Evolutionary conservation across 2,113 vertebrate genomes (phyloP), one percentile per base, ranked within the genome.

Genomic region (Prunella fulvescens): DNA sequence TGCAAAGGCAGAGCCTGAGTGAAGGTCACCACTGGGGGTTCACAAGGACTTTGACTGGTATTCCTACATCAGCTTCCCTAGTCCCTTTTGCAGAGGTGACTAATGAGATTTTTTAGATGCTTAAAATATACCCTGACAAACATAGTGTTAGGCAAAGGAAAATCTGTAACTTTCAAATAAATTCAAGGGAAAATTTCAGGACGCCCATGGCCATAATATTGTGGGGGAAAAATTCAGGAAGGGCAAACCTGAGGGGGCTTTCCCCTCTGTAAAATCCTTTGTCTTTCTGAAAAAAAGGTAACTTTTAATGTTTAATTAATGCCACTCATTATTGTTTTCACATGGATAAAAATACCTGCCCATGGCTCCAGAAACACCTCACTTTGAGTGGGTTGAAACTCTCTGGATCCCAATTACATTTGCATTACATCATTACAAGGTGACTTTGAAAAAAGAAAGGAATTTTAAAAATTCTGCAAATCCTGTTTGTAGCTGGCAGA

Each of bases 171-270:
- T 58, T 86, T 61, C 44, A 58, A 33, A 29, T 28, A 12, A 73
- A 66, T 51, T 84, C 40, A 60, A 73, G n/a, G 16, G 50, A 37
- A 39, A 67, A 45, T 89, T 90, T 84, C 70, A 84, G 31, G 12
- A 0, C 4, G 0, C 2, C 12, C 10, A 4, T 6, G 25, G 9
- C 17, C 45, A 22, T 56, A 82, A 51, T 2, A 10, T 4, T 53
- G 22, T 1, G 17, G 31, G 8, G 23, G 35, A 58, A 62, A 19
- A 84, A 64, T 26, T 92, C 33, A 71, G 74, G 67, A 79, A 88
- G 84, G 39, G 5, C 51, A 92, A 79, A 42, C 8, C 19, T 39
- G 13, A 31, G 15, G 14, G 35, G 28, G 22, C 7, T 58, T 81
- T 35, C 3, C 15, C 29, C 11, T n/a, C 25, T 58, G 11, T 17